Base-by-base conservation (phyloP, 2,888 invertebrate species). In the Elegia similella region DNA sequence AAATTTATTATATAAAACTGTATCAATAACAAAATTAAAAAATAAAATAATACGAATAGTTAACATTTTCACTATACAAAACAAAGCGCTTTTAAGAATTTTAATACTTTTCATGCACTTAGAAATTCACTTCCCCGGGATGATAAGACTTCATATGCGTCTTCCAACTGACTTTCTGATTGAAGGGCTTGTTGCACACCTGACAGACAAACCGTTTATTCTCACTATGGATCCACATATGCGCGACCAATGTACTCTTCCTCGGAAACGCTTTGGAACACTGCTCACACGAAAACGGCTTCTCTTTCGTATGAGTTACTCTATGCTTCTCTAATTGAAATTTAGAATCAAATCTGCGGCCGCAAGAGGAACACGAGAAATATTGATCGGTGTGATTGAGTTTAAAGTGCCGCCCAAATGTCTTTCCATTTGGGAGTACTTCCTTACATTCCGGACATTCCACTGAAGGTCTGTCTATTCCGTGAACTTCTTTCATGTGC, bases 301-400 rank as follows among this genome's bases (percentile, higher is more conserved):
- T 91, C 55, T 86, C 86, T 10, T 86, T 87, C 0, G 90, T 89
- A 64, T 93, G 92, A 0, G 82, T 81, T 1, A 89, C 78, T 73
- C 84, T 76, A 61, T 93, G 93, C 10, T 84, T 83, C 8, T 85
- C 79, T n/a, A 93, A 68, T 56, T 75, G 76, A 15, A 86, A 78
- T 56, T 88, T 89, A 0, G 78, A 78, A 52, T 81, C 85, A 60
- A 92, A 93, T 61, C 86, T 87, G 0, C 81, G 73, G 0, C 78
- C 78, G 60, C 88, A 88, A 56, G 76, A 67, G 72, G 7, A 63
- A 50, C 88, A 88, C 0, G 69, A 52, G 32, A 67, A 75, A 34
- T 73, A 75, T 32, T 81, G 74, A 3, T 77, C 67, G 0, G 86
- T 81, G 53, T 88, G 88, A 0, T 68, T 65, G 1, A 78, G 69